phyloP scores from a whole-genome alignment of 2,797 vertebrate genomes.

The Cephalopachus bancanus region DNA sequence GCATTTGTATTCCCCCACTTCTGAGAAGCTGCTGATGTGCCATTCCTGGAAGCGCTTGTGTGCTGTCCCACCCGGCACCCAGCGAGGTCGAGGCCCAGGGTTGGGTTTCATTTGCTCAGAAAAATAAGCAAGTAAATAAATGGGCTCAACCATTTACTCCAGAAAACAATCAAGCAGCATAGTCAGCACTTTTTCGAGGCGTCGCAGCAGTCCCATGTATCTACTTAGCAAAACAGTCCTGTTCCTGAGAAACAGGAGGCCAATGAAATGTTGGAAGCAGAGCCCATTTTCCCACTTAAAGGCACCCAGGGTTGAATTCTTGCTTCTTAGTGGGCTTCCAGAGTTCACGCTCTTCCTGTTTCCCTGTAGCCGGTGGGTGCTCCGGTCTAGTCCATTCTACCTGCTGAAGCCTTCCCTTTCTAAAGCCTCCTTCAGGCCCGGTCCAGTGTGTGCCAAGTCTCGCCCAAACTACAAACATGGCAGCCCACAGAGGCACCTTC shows the following conservation, averaged over 20 bases:
- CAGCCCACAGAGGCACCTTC: fast-evolving
- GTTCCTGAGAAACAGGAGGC: neutral
- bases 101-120: conserved; percentile 87
- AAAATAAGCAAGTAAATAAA: conserved; percentile 86
- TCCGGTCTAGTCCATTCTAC: neutral
- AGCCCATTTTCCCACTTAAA: neutral
- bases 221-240: neutral
- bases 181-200: neutral
- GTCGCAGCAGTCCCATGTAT: neutral
- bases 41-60: conserved; percentile 85
- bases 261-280: neutral
- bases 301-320: neutral
- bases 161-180: neutral
- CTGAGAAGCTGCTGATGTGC: conserved; percentile 83
- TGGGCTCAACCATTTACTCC: conserved; percentile 70
- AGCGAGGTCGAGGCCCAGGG: conserved; percentile 85
- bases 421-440: fast-evolving
- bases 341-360: neutral
- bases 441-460: fast-evolving
- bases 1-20: conserved; percentile 78
- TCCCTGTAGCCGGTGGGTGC: neutral
- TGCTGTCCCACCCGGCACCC: conserved; percentile 83
- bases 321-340: neutral
- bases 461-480: neutral
- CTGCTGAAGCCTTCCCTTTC: neutral